Evolutionary conservation across 2,113 vertebrate species (phyloP).

Genomic region (Nansenia antarctica): DNA sequence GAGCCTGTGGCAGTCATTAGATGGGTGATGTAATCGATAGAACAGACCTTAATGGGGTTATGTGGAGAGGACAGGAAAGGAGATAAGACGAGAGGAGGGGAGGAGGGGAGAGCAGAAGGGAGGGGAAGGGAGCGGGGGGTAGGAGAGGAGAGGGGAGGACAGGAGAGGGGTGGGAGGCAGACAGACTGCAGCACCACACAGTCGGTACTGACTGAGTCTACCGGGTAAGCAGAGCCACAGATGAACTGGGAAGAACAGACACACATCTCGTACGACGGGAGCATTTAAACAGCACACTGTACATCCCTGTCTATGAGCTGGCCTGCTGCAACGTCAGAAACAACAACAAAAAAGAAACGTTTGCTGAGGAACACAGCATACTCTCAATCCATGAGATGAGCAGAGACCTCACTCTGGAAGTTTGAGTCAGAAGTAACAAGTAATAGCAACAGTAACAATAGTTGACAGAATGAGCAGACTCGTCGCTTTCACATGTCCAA

Average conservation of each 20-base stretch:
- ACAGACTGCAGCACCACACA: not conserved
- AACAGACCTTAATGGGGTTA: not conserved
- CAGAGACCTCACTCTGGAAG: not conserved
- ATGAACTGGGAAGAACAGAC: not conserved
- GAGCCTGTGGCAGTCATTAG: not conserved
- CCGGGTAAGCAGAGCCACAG: not conserved
- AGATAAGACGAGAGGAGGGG: constrained; percentile 1
- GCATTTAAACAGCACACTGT: not conserved
- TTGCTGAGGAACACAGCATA: not conserved
- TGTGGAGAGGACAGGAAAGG: not conserved
- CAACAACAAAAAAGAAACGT: too few species aligned
- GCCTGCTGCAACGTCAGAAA: not conserved
- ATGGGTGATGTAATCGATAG: not conserved
- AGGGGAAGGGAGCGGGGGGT: not conserved
- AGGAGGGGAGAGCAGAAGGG: constrained; percentile 1
- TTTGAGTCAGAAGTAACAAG: not conserved
- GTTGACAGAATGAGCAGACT: too few species aligned
- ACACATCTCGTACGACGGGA: not conserved
- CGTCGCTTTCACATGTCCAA: too few species aligned
- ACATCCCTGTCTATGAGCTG: not conserved
- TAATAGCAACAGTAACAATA: too few species aligned
- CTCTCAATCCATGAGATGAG: not conserved
- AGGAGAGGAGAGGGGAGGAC: not conserved
- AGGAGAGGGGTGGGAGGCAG: not conserved
- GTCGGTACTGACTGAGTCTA: not conserved